A percentile compares a stretch with the other conserved stretches of the same genome.
phyloP scores from a whole-genome alignment of 2,797 vertebrate genomes.

The Sphenopsis melanotis region DNA sequence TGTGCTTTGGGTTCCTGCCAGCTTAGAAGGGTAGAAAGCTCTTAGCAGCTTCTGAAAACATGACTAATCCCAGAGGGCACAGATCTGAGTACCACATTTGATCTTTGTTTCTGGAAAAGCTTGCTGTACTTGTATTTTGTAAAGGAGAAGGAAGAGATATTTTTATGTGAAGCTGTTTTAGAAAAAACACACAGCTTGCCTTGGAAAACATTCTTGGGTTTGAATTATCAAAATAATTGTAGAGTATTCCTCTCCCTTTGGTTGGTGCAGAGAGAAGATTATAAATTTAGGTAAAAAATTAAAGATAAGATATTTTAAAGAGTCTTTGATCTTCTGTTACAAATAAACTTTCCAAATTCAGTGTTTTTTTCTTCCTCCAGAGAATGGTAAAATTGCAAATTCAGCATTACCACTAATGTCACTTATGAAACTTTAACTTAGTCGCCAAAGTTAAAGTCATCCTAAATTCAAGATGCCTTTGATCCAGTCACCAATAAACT shows the following conservation, averaged over 20 bases:
- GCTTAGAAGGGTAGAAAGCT: not conserved
- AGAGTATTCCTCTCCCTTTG: not conserved
- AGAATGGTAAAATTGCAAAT: not conserved
- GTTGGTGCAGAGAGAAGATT: not conserved
- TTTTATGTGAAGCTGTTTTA: not conserved
- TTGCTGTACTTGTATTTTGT: not conserved
- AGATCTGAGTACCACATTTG: not conserved
- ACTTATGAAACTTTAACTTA: not conserved
- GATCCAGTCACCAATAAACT: not conserved
- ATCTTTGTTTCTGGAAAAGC: not conserved
- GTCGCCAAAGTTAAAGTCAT: not conserved
- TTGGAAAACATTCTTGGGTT: not conserved
- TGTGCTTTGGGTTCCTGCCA: slow-evolving; percentile 6
- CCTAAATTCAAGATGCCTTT: not conserved
- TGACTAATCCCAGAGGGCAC: not conserved
- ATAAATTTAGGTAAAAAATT: not conserved
- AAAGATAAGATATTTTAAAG: not conserved
- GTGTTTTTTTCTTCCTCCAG: not conserved
- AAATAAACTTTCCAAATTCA: not conserved
- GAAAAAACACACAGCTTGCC: not conserved
- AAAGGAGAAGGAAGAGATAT: not conserved
- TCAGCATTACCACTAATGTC: not conserved
- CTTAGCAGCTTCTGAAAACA: slow-evolving; percentile 26
- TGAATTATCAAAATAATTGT: not conserved
- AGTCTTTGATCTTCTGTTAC: not conserved